Conservation (phyloP, 2,888 invertebrate species). For the Mactromeris polynyma region DNA sequence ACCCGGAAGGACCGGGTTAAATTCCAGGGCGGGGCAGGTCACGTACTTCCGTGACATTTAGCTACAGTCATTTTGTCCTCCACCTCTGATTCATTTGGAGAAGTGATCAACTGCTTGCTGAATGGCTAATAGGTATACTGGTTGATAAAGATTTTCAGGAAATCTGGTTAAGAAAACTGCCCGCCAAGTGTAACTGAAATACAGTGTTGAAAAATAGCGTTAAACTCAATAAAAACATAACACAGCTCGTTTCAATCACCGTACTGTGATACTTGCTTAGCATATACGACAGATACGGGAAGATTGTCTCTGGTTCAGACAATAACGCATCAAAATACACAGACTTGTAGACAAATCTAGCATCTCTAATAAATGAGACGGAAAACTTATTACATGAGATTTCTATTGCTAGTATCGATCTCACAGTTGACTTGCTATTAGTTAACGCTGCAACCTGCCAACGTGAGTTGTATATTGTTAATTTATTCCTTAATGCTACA, state of each 20-base stretch:
- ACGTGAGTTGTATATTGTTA: not conserved
- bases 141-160: too few relatives aligned
- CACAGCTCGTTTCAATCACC: not conserved
- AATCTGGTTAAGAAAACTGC: not conserved
- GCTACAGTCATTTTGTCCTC: too few relatives aligned
- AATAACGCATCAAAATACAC: not conserved
- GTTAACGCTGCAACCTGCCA: not conserved
- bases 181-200: not conserved
- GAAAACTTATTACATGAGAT: not conserved
- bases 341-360: not conserved
- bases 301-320: not conserved
- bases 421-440: not conserved
- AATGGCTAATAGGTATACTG: not conserved
- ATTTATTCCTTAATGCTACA: not conserved
- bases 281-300: not conserved
- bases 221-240: not conserved
- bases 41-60: too few relatives aligned
- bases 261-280: not conserved
- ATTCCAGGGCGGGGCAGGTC: not conserved
- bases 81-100: too few relatives aligned
- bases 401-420: slow-evolving; percentile 2
- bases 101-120: not conserved
- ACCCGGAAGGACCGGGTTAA: too few relatives aligned
- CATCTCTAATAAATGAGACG: not conserved
- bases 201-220: not conserved